Evolutionary conservation across 2,888 invertebrate genomes (phyloP).

Genomic region (Polyommatus iphigenia): DNA sequence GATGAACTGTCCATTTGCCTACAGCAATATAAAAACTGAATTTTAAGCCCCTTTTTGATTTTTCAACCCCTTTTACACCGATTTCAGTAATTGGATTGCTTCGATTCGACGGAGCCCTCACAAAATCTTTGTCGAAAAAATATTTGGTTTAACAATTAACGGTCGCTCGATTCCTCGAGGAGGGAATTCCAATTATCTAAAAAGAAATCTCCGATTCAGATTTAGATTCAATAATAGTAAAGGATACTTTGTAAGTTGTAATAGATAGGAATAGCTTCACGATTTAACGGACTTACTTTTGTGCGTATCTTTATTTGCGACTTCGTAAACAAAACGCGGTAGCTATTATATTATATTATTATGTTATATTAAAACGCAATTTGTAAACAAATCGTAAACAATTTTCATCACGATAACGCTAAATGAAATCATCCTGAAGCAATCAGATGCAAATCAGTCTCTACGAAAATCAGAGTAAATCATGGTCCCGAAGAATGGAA

Average conservation of each 20-base stretch:
- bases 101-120: conserved; percentile 14
- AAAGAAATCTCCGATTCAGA: conserved; percentile 17
- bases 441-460: not conserved
- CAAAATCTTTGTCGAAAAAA: conserved; percentile 21
- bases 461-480: not conserved
- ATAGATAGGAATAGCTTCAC: not conserved
- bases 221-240: conserved; percentile 11
- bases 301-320: not conserved
- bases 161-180: not conserved
- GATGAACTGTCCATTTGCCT: conserved; percentile 12
- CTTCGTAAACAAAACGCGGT: not conserved
- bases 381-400: not conserved
- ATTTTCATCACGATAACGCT: not conserved
- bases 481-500: not conserved
- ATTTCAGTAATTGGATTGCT: conserved; percentile 11
- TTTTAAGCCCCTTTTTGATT: not conserved
- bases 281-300: not conserved
- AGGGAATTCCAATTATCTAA: conserved; percentile 9
- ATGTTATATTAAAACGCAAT: too few relatives aligned
- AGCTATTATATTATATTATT: too few relatives aligned
- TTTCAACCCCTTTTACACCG: conserved; percentile 8
- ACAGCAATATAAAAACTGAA: conserved; percentile 1
- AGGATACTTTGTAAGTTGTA: not conserved
- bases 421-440: not conserved
- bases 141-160: conserved; percentile 18